A percentile compares a stretch with the other conserved stretches of the same genome.
Conservation (phyloP, 2,888 invertebrate species). For the Ecliptopera silaceata region DNA sequence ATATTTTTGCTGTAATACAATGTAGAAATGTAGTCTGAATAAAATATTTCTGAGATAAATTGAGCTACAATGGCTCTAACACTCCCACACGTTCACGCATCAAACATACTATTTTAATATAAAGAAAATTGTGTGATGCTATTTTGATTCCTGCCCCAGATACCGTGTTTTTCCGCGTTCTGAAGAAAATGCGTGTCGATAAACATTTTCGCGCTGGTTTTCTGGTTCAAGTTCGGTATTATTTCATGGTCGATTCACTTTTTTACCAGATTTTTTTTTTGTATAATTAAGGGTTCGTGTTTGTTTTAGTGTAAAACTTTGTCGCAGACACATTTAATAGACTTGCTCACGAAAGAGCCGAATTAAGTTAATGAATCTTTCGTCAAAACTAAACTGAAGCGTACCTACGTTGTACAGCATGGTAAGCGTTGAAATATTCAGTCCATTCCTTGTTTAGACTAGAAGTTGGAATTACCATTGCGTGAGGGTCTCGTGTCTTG, state of each 20-base stretch:
- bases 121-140: constrained; percentile 12
- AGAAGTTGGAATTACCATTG: constrained; percentile 24
- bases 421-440: constrained; percentile 10
- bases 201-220: constrained; percentile 24
- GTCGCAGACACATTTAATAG: constrained; percentile 12
- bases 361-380: background rate
- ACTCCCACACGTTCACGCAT: constrained; percentile 7
- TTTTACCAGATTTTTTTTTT: constrained; percentile 6
- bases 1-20: too few relatives aligned
- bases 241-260: constrained; percentile 27
- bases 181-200: constrained; percentile 25
- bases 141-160: constrained; percentile 31
- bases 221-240: constrained; percentile 32
- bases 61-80: background rate
- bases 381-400: background rate
- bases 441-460: constrained; percentile 13
- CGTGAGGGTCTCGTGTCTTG: constrained; percentile 22
- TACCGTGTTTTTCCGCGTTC: constrained; percentile 24
- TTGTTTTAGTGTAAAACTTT: background rate
- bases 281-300: background rate
- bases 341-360: constrained; percentile 9
- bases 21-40: too few relatives aligned
- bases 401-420: too few relatives aligned
- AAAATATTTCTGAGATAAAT: background rate
- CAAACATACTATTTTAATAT: constrained; percentile 11